Evolutionary conservation across 2,797 vertebrate genomes (phyloP).

Genomic region (Oreortyx pictus): DNA sequence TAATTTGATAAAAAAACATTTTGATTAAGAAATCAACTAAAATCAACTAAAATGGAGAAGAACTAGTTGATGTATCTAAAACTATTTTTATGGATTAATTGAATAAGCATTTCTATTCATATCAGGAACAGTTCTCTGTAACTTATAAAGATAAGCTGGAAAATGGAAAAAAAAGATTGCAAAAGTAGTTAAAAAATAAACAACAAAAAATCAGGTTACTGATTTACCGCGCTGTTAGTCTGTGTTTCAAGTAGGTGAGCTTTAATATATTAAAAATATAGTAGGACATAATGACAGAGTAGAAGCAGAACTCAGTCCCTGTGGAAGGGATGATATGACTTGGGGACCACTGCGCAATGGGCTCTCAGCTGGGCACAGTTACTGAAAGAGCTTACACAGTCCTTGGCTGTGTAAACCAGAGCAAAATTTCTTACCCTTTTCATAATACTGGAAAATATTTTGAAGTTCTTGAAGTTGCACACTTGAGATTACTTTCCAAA

Average conservation of each 20-base stretch:
- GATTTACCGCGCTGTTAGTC: not conserved
- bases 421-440: not conserved
- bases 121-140: not conserved
- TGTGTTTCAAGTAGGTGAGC: not conserved
- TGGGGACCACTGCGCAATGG: not conserved
- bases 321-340: fast-evolving
- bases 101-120: not conserved
- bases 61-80: constrained; percentile 7
- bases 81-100: not conserved
- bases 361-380: not conserved
- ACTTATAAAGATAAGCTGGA: not conserved
- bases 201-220: not conserved
- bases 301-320: not conserved
- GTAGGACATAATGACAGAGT: not conserved
- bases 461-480: not conserved
- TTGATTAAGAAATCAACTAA: constrained; percentile 54
- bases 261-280: not conserved
- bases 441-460: not conserved
- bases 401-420: not conserved
- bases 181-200: not conserved
- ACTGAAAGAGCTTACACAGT: not conserved
- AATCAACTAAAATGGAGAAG: constrained; percentile 34
- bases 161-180: not conserved
- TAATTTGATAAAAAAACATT: constrained; percentile 52
- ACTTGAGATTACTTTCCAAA: not conserved